Base-by-base conservation (phyloP, 1,140 invertebrate species). In the Diorhabda sublineata region DNA sequence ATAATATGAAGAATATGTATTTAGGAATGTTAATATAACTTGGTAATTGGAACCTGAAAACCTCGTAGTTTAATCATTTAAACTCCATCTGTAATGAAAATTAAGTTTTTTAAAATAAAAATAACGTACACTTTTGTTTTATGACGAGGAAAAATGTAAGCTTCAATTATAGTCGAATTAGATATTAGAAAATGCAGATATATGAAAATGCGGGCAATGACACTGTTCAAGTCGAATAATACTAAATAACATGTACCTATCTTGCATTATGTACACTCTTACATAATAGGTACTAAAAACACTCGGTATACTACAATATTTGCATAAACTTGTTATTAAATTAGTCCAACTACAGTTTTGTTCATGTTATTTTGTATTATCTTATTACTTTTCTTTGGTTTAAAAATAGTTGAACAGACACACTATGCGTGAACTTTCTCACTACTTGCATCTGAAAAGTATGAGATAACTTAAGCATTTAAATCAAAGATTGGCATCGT, bases 361-460 rank as follows among this genome's bases (percentile, higher is more conserved):
- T 61, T 73, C 71, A 73, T 71, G 72, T 74, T 73, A 77, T 74
- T 74, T 71, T 66, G 70, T 74, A 76, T 73, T 75, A 76, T 68
- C n/a, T 52, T n/a, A n/a, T 52, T 26, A 26, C 26, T 52, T 70
- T 76, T 78, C 77, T 78, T 78, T 78, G 77, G 77, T 78, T 78
- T 77, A 74, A 73, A 71, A 74, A 75, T 77, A 78, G 77, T 78
- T 75, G 69, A 72, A 72, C 71, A 67, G 72, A 68, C 61, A 70
- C 61, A 70, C 64, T 73, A 69, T 43, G 45, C 57, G 58, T 63
- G 64, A 69, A 71, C 67, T 66, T 52, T 52, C 47, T 44, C 61
- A 63, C 61, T 43, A 9, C 58, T n/a, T 66, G 57, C 58, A 59
- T 60, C 58, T 66, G n/a, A 42, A 45, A 60, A 66, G 45, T 52